Percentiles rank a stretch among this genome's conserved stretches.
Evolutionary conservation across 2,888 invertebrate species (phyloP).

Genomic region (Steinernema carpocapsae): DNA sequence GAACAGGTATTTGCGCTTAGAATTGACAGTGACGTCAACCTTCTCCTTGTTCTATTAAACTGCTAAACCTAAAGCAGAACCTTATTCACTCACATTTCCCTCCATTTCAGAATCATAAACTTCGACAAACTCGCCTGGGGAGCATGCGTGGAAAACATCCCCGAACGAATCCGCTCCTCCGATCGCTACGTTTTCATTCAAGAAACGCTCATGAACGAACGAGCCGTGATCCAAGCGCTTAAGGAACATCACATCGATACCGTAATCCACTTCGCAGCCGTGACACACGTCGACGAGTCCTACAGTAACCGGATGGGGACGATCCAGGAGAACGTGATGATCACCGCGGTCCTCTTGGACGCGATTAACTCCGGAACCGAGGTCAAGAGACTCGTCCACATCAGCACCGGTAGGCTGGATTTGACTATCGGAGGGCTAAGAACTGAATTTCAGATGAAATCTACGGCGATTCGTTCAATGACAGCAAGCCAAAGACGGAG

Average conservation of each 20-base stretch:
- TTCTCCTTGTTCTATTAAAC: too few species aligned
- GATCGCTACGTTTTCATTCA: constrained; percentile 60
- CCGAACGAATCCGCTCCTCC: constrained; percentile 47
- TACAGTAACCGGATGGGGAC: constrained; percentile 67
- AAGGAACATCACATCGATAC: constrained; percentile 59
- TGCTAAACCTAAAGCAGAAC: too few species aligned
- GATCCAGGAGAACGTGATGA: constrained; percentile 66
- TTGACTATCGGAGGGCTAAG: neutral
- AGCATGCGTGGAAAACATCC: constrained; percentile 53
- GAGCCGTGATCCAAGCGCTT: constrained; percentile 51
- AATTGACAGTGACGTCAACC: too few species aligned
- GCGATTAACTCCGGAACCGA: constrained; percentile 60
- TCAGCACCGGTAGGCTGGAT: constrained; percentile 57
- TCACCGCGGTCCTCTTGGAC: constrained; percentile 65
- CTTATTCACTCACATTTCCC: neutral
- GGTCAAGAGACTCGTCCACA: constrained; percentile 63
- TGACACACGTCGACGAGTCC: constrained; percentile 69
- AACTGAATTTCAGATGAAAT: constrained; percentile 70
- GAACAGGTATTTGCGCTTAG: too few species aligned
- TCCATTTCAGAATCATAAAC: constrained; percentile 58
- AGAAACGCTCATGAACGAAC: constrained; percentile 59
- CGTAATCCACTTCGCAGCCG: constrained; percentile 68
- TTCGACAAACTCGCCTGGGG: constrained; percentile 66
- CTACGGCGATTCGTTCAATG: constrained; percentile 68
- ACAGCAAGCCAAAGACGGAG: constrained; percentile 62